These are phyloP conservation scores for Hypselothyrea guttata DNA, from an alignment of 2,888 invertebrate genomes.

Conservation along the genomic window DNA sequence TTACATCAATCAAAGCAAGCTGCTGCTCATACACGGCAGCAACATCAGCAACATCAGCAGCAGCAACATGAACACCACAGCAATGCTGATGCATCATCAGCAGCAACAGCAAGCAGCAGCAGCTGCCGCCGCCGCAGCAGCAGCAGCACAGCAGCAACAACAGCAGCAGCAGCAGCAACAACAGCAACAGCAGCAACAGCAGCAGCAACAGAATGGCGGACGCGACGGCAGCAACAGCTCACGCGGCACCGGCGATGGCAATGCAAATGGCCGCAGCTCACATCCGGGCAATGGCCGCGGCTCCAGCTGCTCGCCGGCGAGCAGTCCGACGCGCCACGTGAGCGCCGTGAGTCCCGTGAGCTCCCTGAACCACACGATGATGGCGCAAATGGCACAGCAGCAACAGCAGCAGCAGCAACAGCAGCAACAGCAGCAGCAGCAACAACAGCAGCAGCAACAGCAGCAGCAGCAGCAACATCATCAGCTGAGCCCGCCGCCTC, in stretches of 20 bases:
- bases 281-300: constrained; percentile 76
- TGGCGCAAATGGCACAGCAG: constrained; percentile 82
- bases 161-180: constrained; percentile 73
- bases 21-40: constrained; percentile 36
- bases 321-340: constrained; percentile 80
- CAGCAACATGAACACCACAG: constrained; percentile 76
- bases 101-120: constrained; percentile 72
- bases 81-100: constrained; percentile 80
- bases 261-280: constrained; percentile 71
- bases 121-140: constrained; percentile 63
- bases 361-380: constrained; percentile 82
- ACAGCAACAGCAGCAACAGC: constrained; percentile 76
- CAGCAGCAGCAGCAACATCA: constrained; percentile 84
- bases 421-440: constrained; percentile 70
- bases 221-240: constrained; percentile 78
- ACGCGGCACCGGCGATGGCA: constrained; percentile 70
- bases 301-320: constrained; percentile 81
- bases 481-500: constrained; percentile 86
- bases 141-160: constrained; percentile 68
- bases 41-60: constrained; percentile 32
- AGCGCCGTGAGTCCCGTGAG: constrained; percentile 81
- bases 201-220: constrained; percentile 76
- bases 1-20: constrained; percentile 35
- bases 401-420: constrained; percentile 65
- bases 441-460: constrained; percentile 82